Conservation (phyloP, 1,140 invertebrate species). For the Arion vulgaris region DNA sequence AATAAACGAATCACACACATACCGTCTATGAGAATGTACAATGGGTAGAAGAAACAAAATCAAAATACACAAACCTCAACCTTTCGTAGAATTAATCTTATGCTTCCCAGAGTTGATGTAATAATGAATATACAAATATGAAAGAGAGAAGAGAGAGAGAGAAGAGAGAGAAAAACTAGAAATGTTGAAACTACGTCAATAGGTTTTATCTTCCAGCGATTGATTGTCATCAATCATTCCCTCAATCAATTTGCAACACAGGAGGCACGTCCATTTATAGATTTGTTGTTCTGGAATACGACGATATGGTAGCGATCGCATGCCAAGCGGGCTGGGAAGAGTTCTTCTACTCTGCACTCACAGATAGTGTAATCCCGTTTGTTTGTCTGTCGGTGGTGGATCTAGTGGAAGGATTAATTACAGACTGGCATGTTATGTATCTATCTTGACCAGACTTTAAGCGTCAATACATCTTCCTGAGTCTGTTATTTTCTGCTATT, state of each 20-base stretch:
- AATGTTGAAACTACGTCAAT: neutral
- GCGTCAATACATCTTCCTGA: neutral
- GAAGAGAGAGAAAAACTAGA: conserved; percentile 16
- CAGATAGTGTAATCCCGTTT: neutral
- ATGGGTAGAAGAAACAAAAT: no score
- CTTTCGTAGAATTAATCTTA: no score
- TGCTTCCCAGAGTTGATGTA: no score
- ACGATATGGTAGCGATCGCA: neutral
- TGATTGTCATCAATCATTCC: conserved; percentile 3
- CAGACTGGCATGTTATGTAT: neutral
- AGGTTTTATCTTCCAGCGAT: neutral
- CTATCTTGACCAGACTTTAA: neutral
- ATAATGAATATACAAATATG: no score
- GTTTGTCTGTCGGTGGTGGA: neutral
- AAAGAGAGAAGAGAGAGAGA: neutral
- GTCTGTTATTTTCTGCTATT: no score
- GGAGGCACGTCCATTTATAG: neutral
- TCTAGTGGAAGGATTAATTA: neutral
- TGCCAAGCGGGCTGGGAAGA: neutral
- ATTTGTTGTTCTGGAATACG: neutral
- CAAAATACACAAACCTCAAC: no score
- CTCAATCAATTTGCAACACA: neutral
- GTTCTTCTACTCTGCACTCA: no score
- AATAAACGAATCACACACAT: no score
- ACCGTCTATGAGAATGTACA: no score